These are phyloP conservation scores for Scrobipalpa costella DNA, from an alignment of 2,888 invertebrate species.

Conservation along the genomic window DNA sequence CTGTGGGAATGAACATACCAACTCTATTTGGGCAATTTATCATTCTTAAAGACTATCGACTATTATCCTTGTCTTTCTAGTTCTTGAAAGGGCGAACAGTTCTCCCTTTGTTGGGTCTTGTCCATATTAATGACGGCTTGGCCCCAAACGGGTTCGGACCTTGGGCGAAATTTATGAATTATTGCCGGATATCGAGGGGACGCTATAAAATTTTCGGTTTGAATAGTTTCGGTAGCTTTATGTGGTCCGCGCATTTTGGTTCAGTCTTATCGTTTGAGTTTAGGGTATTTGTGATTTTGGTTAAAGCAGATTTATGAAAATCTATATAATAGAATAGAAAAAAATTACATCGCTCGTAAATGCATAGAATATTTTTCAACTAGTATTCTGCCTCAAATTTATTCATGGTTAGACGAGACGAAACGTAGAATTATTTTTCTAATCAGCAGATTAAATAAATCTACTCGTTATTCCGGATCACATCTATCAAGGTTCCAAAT, in stretches of 20 bases:
- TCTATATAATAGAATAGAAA: too few species aligned
- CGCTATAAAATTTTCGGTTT: slow-evolving; percentile 62
- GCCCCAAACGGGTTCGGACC: slow-evolving; percentile 60
- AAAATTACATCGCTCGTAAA: too few species aligned
- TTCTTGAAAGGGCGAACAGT: slow-evolving; percentile 64
- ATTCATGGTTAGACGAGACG: too few species aligned
- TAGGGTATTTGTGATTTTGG: background rate
- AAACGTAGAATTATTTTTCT: too few species aligned
- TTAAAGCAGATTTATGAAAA: background rate
- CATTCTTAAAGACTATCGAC: slow-evolving; percentile 77
- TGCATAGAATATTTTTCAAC: too few species aligned
- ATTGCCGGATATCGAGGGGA: slow-evolving; percentile 62
- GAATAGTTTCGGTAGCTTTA: slow-evolving; percentile 19
- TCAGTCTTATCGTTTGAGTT: background rate
- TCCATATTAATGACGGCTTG: slow-evolving; percentile 63
- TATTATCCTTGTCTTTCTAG: slow-evolving; percentile 66
- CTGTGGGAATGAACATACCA: slow-evolving; percentile 81
- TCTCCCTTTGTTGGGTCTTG: slow-evolving; percentile 62
- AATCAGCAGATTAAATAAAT: too few species aligned
- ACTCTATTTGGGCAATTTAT: slow-evolving; percentile 79
- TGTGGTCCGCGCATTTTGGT: background rate
- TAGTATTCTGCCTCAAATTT: too few species aligned
- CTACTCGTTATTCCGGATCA: too few species aligned
- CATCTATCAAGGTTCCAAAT: too few species aligned
- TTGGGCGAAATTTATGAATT: slow-evolving; percentile 75